Evolutionary conservation across 2,797 vertebrate species (phyloP).

Genomic region (Cynopterus sphinx): DNA sequence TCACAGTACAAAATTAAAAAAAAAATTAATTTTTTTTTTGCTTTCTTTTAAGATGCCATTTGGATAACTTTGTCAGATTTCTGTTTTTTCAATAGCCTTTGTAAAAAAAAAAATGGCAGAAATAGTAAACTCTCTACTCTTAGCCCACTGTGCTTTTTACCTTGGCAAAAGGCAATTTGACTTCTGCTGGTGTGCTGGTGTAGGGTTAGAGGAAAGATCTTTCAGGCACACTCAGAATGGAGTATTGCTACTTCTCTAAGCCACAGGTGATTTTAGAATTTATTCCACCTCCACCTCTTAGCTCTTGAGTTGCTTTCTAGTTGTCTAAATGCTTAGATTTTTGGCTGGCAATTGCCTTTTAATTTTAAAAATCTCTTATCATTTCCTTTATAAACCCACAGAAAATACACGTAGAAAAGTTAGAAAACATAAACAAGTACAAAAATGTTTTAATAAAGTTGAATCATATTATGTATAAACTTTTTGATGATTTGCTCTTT

Average conservation of each 20-base stretch:
- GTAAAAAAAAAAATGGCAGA: neutral
- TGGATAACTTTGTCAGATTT: neutral
- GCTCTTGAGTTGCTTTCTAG: neutral
- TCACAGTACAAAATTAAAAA: neutral
- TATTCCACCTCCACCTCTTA: neutral
- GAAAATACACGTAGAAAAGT: neutral
- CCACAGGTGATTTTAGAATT: neutral
- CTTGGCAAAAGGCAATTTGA: neutral
- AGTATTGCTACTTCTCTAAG: neutral
- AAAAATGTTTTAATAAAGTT: neutral
- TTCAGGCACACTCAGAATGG: neutral
- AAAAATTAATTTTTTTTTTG: neutral
- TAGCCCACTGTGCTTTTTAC: neutral
- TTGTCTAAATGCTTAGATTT: neutral
- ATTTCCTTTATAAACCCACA: neutral
- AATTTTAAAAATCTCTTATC: neutral
- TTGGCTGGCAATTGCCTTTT: neutral
- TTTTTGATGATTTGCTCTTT: constrained; percentile 16
- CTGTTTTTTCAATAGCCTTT: neutral
- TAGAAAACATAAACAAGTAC: neutral
- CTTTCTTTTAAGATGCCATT: neutral
- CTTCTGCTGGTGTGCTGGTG: neutral
- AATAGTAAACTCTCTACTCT: rapidly evolving
- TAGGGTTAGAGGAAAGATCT: neutral
- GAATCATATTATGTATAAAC: neutral